Base-by-base conservation (phyloP, 2,888 invertebrate genomes). In the Thecocarcelia acutangulata region DNA sequence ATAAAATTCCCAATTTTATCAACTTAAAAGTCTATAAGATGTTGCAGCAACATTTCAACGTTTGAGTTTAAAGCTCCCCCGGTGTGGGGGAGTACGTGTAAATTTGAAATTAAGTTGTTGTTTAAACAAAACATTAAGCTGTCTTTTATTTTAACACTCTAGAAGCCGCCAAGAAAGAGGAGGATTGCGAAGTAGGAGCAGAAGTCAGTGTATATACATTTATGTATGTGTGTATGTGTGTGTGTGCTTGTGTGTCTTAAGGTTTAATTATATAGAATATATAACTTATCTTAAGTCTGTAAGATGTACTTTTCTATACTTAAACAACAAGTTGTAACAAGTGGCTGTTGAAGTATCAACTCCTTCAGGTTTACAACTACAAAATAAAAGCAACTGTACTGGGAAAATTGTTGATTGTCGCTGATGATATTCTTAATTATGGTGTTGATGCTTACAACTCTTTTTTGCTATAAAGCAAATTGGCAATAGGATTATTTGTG, bases 271-370 rank as follows among this genome's bases (percentile, higher is more conserved):
- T 56, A 61, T 50, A 56, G 66, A 72, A 72, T 54, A 72, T 54
- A 72, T 61, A 80, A 76, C 15, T 80, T 64, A 48, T 44, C 17
- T 73, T 37, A 64, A 46, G 42, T 61, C 19, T 21, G 44, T 46
- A 56, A 48, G 58, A 44, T 54, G 52, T 11, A 54, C 13, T 3
- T 44, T 21, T 24, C 24, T 61, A 40, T 37, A 64, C 66, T 61
- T 69, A 46, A 66, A n/a, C n/a, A n/a, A n/a, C n/a, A n/a, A 68
- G 46, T 50, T 75, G 74, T 74, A 74, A 74, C 82, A 82, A 82
- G 78, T 78, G 78, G 69, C 78, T 83, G 70, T 68, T 63, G 56
- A 69, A 78, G 66, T 28, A 48, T 56, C 42, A 50, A 73, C 73
- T 69, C 48, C 63, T 78, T 82, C 52, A 69, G 64, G 40, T 74